Evolutionary conservation across 92 coral and sea anemone genomes (phyloP), one percentile per base, ranked within the genome.

Genomic region (Zoanthus gigantus): DNA sequence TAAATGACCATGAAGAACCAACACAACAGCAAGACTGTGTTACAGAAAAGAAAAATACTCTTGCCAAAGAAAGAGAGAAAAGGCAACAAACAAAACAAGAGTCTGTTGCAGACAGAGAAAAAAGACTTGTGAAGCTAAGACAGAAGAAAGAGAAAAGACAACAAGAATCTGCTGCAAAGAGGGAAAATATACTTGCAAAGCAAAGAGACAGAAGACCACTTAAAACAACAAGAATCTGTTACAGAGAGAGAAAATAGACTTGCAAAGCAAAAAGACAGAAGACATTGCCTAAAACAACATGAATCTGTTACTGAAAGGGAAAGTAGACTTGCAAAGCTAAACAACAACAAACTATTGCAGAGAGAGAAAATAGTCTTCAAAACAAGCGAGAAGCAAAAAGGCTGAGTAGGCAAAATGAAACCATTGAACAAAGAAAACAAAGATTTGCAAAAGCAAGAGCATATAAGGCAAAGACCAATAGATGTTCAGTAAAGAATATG

Each of bases 121-220:
- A 77, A 11, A 77, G 83, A 61, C 57, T 77, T 23, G 83, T 60
- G 17, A 77, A 77, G 66, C 67, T 30, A 34, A 76, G 82, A 13
- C 4, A 29, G 82, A 37, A 29, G 14, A 53, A 42, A 15, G 12
- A 47, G 12, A 47, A 76, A 16, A 76, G 52, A 42, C 54, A 46
- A 42, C 54, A 76, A 47, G 46, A 76, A 46, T 18, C 85, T 54
- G 85, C 71, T 60, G 13, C 28, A 54, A 15, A 60, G 17, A 80
- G 52, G 52, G 46, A 60, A 80, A 48, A 44, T n/a, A 18, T 44
- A 47, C 85, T 80, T 54, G 46, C 71, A 17, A 80, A 80, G 66
- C 67, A 76, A 34, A 76, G 82, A 13, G 23, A 29, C 53, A 37
- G 28, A 42, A 76, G 48, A 76, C 53, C 56, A 7, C 12, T 8